Evolutionary conservation across 2,888 invertebrate genomes (phyloP).

Genomic region (Drosophila nr. medialis): DNA sequence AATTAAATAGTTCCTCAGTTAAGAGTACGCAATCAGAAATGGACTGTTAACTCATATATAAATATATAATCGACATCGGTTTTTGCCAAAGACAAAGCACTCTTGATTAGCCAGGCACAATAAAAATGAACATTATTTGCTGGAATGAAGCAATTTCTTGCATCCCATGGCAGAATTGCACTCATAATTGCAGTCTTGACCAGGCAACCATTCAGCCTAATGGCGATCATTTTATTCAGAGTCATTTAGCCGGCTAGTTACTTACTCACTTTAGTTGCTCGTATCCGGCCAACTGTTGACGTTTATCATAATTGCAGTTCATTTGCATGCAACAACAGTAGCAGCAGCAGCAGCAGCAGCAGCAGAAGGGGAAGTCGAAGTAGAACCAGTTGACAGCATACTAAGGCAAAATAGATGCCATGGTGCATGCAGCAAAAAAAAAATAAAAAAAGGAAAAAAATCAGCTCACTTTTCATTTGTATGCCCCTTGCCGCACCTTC

Average conservation of each 20-base stretch:
- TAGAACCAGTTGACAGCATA: constrained; percentile 37
- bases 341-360: neutral
- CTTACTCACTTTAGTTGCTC: constrained; percentile 60
- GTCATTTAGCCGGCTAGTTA: constrained; percentile 59
- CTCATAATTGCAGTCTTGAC: neutral
- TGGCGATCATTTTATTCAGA: constrained; percentile 60
- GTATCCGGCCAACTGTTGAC: constrained; percentile 83
- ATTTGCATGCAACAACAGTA: constrained; percentile 76
- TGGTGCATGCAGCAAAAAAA: constrained; percentile 11
- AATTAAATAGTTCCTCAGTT: neutral
- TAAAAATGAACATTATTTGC: too few species aligned
- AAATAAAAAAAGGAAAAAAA: constrained; percentile 16
- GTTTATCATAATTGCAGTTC: constrained; percentile 83
- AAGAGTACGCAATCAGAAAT: neutral
- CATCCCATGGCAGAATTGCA: neutral
- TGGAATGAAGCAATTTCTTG: neutral
- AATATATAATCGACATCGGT: neutral
- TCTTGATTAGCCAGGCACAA: too few species aligned
- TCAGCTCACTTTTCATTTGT: constrained; percentile 69
- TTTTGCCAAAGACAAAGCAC: too few species aligned
- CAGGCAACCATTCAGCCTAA: constrained; percentile 27
- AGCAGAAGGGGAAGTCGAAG: neutral
- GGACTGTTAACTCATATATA: neutral
- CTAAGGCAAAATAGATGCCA: constrained; percentile 48
- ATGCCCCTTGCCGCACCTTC: neutral